Evolutionary conservation across 2,797 vertebrate genomes (phyloP).

Genomic region (Mormyrops boulengeri): DNA sequence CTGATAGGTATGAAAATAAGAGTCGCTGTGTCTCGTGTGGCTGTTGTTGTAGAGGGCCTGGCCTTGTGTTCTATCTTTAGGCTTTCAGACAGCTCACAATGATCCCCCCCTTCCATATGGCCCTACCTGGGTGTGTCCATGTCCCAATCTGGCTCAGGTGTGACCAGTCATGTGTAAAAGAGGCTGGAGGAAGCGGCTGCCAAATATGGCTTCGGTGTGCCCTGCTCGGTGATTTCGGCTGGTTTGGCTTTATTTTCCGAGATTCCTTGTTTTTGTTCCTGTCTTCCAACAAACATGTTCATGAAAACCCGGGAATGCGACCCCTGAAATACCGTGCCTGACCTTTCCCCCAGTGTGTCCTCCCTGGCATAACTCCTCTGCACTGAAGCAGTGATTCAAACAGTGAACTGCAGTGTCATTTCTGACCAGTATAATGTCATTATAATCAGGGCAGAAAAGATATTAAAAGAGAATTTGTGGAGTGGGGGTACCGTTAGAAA

Average conservation of each 20-base stretch:
- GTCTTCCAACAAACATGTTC: background rate
- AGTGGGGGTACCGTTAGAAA: background rate
- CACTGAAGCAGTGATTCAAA: background rate
- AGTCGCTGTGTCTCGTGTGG: background rate
- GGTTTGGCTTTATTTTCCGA: background rate
- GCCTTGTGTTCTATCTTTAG: constrained; percentile 3
- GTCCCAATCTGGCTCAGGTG: constrained; percentile 5
- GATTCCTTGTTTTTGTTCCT: background rate
- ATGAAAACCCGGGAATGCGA: background rate
- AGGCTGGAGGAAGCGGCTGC: background rate
- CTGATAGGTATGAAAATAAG: background rate
- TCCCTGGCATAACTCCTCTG: background rate
- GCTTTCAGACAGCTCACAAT: background rate
- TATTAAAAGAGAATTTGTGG: background rate
- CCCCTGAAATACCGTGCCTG: background rate
- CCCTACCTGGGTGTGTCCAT: background rate
- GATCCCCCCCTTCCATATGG: background rate
- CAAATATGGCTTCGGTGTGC: background rate
- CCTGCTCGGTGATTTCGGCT: background rate
- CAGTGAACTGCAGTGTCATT: constrained; percentile 8
- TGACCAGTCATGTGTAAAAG: background rate
- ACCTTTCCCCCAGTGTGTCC: background rate
- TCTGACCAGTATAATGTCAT: background rate
- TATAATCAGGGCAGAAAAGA: background rate
- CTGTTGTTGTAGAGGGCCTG: background rate